Base-by-base conservation (phyloP, 2,888 invertebrate species). In the Cyaniris semiargus region DNA sequence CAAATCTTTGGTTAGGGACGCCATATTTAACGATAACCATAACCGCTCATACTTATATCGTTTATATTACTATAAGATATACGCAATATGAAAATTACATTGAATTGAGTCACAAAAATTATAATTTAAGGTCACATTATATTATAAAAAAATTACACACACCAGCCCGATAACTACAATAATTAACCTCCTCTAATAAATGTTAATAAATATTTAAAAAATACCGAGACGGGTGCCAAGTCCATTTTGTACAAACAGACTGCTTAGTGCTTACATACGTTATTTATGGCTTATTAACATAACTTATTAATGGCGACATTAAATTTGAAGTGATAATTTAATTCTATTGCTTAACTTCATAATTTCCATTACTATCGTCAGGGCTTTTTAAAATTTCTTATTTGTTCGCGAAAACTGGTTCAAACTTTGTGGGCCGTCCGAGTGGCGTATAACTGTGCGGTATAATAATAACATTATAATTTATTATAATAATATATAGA, bases 201-300 rank as follows among this genome's bases (percentile, higher is more conserved):
- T 70, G 23, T 48, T 15, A 44, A 72, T 38, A 44, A 48, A 72
- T 44, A 48, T 72, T 71, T 38, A 48, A 38, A 72, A 72, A 72
- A 44, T 72, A 72, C 38, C 13, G 48, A 21, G 44, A 8, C 44
- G 72, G 23, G 72, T 38, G 38, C 72, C 38, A n/a, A 44, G 21
- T 48, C 44, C 10, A 72, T 23, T 72, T 44, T 44, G 72, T 72
- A 23, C 2, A 72, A 60, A 13, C 72, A 72, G 72, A 72, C 44
- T 23, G 72, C 72, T 72, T 38, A 72, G 23, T 23, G 72, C 72
- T 72, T 38, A 72, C 72, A 72, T 72, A 72, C 72, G 72, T 72
- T 44, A 72, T 72, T 72, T 72, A 72, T 72, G 38, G 38, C 38
- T 72, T 21, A 48, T 44, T 72, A 23, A 23, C 44, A 23, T 60